Evolutionary conservation across 2,113 vertebrate genomes (phyloP), one percentile per base, ranked within the genome.

Genomic region (Zosterops borbonicus): DNA sequence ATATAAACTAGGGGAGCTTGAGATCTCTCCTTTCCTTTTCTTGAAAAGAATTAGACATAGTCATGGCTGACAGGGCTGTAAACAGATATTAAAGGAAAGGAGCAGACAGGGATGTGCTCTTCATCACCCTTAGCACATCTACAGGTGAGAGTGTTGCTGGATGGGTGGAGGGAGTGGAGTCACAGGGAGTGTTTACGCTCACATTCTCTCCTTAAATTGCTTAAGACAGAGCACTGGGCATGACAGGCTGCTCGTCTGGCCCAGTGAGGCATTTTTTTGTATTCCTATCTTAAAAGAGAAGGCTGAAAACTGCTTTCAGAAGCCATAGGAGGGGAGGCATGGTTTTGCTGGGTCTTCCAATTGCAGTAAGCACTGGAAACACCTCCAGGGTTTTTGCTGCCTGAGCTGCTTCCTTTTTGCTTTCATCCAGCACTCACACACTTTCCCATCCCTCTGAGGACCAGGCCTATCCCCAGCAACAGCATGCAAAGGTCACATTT

Each of bases 371-470:
- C 31, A 50, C 20, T 77, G 68, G 63, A 93, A 95, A 83, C 42
- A 85, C 63, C 90, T 83, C 75, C 52, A 17, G 79, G 85, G 59
- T 42, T 95, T 83, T 49, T 95, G 59, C 84, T 86, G 75, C 59
- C 87, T 81, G 87, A 83, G 68, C 21, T 0, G 3, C 42, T 90
- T 77, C 39, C 33, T 70, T 88, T 94, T 70, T 78, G 33, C 68
- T 93, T 94, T 94, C 41, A 94, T 93, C 52, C 52, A 94, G 75
- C 39, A 41, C 63, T 90, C 70, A 52, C 18, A 12, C 59, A 53
- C 27, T 95, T 92, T 53, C 50, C 47, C 64, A 59, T 86, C 62
- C 46, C 82, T 83, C 75, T 70, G 47, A 88, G 79, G 63, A 89
- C 33, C 76, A 83, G 42, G 14, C 19, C 60, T 70, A 89, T 71